Evolutionary conservation across 2,797 vertebrate genomes (phyloP).

Genomic region (Pantherophis alleghaniensis): DNA sequence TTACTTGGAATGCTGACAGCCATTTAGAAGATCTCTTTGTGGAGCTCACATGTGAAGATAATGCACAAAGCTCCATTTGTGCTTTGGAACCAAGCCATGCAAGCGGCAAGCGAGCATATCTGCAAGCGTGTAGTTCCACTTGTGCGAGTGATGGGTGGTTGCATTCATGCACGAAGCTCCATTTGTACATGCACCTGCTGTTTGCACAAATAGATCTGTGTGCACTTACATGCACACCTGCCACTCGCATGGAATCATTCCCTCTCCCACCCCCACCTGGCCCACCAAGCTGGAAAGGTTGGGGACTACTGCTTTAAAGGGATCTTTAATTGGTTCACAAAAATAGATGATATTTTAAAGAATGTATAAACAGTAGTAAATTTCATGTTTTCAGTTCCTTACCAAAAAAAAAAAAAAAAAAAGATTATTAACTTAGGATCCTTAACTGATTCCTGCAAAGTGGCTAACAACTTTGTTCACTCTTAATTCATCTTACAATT

Average conservation of each 20-base stretch:
- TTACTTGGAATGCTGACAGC: no score
- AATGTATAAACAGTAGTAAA: not conserved
- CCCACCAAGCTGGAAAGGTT: not conserved
- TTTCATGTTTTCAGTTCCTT: not conserved
- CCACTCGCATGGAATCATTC: not conserved
- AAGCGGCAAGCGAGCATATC: not conserved
- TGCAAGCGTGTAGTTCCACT: not conserved
- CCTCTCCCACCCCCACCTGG: not conserved
- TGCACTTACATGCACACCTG: accelerated
- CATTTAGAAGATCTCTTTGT: not conserved
- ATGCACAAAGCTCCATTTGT: not conserved
- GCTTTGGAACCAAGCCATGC: not conserved
- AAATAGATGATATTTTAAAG: not conserved
- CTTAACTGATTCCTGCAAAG: not conserved
- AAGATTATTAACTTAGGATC: not conserved
- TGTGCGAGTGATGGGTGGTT: accelerated
- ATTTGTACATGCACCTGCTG: not conserved
- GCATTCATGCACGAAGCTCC: not conserved
- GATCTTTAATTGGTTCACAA: not conserved
- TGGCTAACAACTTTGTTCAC: not conserved
- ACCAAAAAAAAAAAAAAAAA: not conserved
- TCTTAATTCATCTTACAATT: not conserved
- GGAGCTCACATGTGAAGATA: not conserved
- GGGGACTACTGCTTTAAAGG: not conserved
- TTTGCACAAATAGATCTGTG: not conserved